Percentiles rank a stretch among this genome's conserved stretches.
These are phyloP conservation scores for Lasioglossum villosulum DNA, from an alignment of 2,888 invertebrate genomes.

Conservation along the genomic window DNA sequence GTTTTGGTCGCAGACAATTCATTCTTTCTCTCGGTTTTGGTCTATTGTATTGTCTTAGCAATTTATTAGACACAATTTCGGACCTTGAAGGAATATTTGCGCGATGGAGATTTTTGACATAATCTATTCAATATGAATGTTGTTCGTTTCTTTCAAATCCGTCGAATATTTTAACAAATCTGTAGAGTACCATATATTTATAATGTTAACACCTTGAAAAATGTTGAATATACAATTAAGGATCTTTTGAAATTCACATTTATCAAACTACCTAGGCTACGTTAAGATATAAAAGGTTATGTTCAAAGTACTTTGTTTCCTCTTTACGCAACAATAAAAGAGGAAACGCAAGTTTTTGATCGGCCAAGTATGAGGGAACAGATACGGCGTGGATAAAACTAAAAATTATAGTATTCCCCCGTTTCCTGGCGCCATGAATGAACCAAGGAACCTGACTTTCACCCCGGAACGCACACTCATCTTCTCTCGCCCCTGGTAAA, in stretches of 20 bases:
- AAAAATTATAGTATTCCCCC: conserved; percentile 62
- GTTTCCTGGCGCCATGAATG: conserved; percentile 79
- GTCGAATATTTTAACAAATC: too few species aligned
- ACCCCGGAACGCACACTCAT: conserved; percentile 54
- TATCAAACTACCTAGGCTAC: too few species aligned
- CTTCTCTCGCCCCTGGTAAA: conserved; percentile 35
- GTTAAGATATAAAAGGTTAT: not conserved
- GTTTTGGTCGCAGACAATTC: not conserved
- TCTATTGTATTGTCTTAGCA: not conserved
- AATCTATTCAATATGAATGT: too few species aligned
- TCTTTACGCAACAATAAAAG: not conserved
- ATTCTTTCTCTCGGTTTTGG: not conserved
- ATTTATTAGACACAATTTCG: not conserved
- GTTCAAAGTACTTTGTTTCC: not conserved
- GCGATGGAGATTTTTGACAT: too few species aligned
- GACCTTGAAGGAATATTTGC: not conserved
- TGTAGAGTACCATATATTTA: too few species aligned
- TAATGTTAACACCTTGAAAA: not conserved
- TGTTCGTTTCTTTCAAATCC: too few species aligned
- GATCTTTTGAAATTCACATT: not conserved
- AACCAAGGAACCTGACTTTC: conserved; percentile 65
- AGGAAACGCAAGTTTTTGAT: not conserved
- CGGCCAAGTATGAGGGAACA: not conserved
- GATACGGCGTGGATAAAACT: conserved; percentile 23
- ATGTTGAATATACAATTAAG: not conserved